A percentile compares a stretch with the other conserved stretches of the same genome.
Evolutionary conservation across 1,140 invertebrate species (phyloP).

Genomic region (Pogonomyrmex barbatus): DNA sequence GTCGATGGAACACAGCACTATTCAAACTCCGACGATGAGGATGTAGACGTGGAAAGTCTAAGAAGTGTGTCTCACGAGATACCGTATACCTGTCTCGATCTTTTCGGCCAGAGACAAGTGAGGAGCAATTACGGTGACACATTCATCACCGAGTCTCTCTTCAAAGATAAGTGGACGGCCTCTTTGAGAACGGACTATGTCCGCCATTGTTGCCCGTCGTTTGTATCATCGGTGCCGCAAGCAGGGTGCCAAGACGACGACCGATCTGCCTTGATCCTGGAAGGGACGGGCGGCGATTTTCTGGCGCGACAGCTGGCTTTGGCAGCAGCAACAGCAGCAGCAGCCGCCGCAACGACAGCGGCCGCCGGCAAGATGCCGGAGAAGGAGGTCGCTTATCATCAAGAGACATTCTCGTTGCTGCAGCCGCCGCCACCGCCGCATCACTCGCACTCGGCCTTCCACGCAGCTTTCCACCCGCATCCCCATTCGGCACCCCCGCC

Average conservation of each 20-base stretch:
- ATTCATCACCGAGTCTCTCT: neutral
- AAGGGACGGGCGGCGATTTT: slow-evolving; percentile 51
- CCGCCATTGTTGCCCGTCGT: slow-evolving; percentile 51
- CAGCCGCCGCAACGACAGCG: slow-evolving; percentile 28
- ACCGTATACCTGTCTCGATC: neutral
- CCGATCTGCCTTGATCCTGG: slow-evolving; percentile 69
- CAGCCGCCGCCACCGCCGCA: slow-evolving; percentile 83
- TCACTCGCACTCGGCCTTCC: slow-evolving; percentile 84
- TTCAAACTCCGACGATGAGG: slow-evolving; percentile 39
- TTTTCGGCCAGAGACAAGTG: neutral
- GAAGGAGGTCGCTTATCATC: slow-evolving; percentile 85
- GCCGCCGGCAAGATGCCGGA: slow-evolving; percentile 81
- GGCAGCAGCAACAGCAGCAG: slow-evolving; percentile 50
- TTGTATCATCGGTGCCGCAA: slow-evolving; percentile 34
- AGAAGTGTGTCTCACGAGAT: neutral
- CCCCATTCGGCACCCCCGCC: slow-evolving; percentile 82
- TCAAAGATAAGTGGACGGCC: neutral
- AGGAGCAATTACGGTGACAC: neutral
- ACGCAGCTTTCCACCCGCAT: slow-evolving; percentile 84
- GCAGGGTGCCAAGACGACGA: slow-evolving; percentile 63
- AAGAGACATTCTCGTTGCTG: slow-evolving; percentile 83
- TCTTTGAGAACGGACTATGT: slow-evolving; percentile 65
- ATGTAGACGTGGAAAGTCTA: slow-evolving; percentile 60
- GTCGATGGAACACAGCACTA: slow-evolving; percentile 19
- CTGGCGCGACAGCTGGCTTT: slow-evolving; percentile 57